Evolutionary conservation across 2,797 vertebrate genomes (phyloP).

Genomic region (Oceanodroma leucorhoa): DNA sequence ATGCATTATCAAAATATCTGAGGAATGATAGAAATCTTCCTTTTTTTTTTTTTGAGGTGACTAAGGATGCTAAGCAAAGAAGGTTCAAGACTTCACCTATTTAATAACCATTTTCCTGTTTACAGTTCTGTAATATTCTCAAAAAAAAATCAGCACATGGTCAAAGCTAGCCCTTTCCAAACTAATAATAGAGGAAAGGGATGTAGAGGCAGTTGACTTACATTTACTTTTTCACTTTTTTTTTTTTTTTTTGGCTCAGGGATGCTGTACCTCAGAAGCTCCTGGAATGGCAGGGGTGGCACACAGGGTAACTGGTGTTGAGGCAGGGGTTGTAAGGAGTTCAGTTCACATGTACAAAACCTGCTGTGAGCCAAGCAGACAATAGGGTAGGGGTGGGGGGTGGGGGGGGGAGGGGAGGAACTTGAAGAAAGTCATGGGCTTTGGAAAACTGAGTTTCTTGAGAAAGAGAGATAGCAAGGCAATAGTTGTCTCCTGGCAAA

Average conservation of each 20-base stretch:
- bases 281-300: neutral
- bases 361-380: neutral
- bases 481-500: neutral
- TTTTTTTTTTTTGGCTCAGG: neutral
- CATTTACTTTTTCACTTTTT: neutral
- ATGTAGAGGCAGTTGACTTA: neutral
- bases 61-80: neutral
- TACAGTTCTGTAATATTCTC: neutral
- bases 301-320: neutral
- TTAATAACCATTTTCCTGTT: neutral
- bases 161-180: neutral
- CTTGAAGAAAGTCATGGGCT: neutral
- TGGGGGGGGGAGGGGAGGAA: accelerated
- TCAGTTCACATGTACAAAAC: neutral
- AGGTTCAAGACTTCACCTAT: neutral
- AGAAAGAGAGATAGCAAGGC: neutral
- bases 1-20: neutral
- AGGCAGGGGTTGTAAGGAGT: neutral
- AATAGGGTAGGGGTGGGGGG: accelerated
- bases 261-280: neutral
- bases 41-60: neutral
- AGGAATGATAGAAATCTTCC: neutral
- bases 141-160: neutral
- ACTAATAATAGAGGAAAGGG: neutral
- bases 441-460: neutral